Conservation (phyloP, 2,888 invertebrate genomes). For the Tipula confusa region DNA sequence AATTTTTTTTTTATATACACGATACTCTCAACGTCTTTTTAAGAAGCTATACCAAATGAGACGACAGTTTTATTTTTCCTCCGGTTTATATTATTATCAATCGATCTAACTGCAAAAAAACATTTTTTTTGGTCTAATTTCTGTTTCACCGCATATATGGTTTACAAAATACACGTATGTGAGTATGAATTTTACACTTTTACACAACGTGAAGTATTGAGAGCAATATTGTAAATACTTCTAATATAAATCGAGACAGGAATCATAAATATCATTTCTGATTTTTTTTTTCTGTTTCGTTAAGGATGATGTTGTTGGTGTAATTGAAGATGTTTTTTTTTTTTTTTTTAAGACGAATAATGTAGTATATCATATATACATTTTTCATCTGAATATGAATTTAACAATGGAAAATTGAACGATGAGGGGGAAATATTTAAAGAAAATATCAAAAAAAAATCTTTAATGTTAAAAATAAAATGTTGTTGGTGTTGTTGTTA, state of each 20-base stretch:
- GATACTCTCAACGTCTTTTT: not conserved
- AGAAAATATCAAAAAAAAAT: not conserved
- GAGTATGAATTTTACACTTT: not conserved
- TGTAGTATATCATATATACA: conserved; percentile 3
- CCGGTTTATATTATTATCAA: not conserved
- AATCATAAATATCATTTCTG: not conserved
- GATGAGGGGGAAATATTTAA: conserved; percentile 12
- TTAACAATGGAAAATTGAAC: not conserved
- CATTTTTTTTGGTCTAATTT: not conserved
- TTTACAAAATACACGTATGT: not conserved
- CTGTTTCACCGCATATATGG: not conserved
- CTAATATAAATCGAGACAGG: conserved; percentile 14
- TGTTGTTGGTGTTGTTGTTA: not conserved
- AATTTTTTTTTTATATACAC: not conserved
- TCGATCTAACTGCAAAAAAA: too few species aligned
- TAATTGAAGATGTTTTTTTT: not conserved
- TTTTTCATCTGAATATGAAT: conserved; percentile 9
- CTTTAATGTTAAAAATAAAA: not conserved
- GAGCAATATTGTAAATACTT: not conserved
- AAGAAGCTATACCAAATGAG: not conserved
- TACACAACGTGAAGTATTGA: not conserved
- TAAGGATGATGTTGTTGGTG: conserved; percentile 12
- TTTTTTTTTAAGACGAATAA: not conserved
- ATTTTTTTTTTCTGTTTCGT: not conserved
- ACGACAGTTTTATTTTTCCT: not conserved